Base-by-base conservation (phyloP, 2,888 invertebrate genomes). In the Odontothrips loti region DNA sequence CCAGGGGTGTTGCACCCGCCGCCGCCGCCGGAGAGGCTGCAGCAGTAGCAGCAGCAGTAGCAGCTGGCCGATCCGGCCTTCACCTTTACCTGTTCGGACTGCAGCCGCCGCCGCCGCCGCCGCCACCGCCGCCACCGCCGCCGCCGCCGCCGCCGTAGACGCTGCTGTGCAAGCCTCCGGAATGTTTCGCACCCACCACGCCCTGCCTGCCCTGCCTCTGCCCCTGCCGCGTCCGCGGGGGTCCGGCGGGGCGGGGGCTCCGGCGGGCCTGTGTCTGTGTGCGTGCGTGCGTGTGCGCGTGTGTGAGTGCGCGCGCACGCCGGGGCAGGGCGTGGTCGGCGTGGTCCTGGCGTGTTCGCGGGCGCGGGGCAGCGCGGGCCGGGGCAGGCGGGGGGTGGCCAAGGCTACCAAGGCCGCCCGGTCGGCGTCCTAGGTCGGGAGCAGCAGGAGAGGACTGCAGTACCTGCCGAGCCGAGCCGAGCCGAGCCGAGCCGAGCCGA, bases 371-470 rank as follows among this genome's bases (percentile, higher is more conserved):
- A 23, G 68, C 58, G 68, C 68, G 68, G 63, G 63, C 20, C 63
- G 63, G 63, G 63, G 63, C 63, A n/a, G 63, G 63, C n/a, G n/a
- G 68, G 68, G 27, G 68, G 68, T 4, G 68, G 68, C 11, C 34
- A 43, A 43, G 23, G 23, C 68, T 11, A 27, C 27, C 68, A 75
- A 75, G 68, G 27, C 68, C 68, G 27, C 68, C 68, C 68, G 68
- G 68, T 75, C 68, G 68, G 23, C 68, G 68, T 75, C 68, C 68
- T 75, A 75, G 68, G 68, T 75, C 68, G 68, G 68, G 68, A 75
- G 27, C 68, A 27, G 58, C 51, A 58, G 58, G 58, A 58, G 58
- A 15, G 58, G 20, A 58, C 58, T 58, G 58, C 58, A 58, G 58
- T n/a, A n/a, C 20, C 58, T 58, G 58, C 58, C 58, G 20, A 20